Base-by-base conservation (phyloP, 2,797 vertebrate species). In the Linurgus olivaceus region DNA sequence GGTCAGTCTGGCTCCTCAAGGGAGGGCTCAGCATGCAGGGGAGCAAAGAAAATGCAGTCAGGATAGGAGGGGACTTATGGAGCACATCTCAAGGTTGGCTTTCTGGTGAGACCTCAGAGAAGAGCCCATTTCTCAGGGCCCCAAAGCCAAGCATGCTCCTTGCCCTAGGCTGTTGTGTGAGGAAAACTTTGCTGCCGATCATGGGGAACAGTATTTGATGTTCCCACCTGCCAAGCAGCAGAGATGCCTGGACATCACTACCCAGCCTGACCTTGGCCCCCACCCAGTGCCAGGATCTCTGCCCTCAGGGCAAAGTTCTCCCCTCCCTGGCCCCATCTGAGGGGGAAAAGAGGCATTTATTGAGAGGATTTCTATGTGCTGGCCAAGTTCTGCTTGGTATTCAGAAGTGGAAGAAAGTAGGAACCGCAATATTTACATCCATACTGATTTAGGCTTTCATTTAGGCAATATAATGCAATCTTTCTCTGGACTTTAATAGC, bases 401-500 rank as follows among this genome's bases (percentile, higher is more conserved):
- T 93, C 93, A 90, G 80, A 55, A 38, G 37, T 11, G 26, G 45
- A 52, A 66, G 51, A 74, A 87, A 37, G 71, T 17, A 63, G 57
- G 71, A 92, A 12, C 67, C 18, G 29, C 54, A 70, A 50, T 54
- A 66, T 93, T 95, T 91, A 80, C 84, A 72, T 72, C 59, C 1
- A 0, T 59, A 75, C 13, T 67, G 59, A 90, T 65, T 80, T 68
- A 81, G 35, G n/a, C 75, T 86, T 90, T 77, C 67, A 93, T 94
- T 83, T 42, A 82, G 78, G 78, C 65, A 73, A 45, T 79, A 74
- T 25, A 91, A 77, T 83, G 79, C 91, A 86, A 74, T 89, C 86
- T 95, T 94, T 74, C 68, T 58, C 75, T 65, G 54, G 47, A 35
- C 70, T 89, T 92, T 83, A 93, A 72, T 65, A 94, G 77, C 42